These are phyloP conservation scores for Palloptera scutellata DNA, from an alignment of 2,888 invertebrate genomes.

Conservation along the genomic window DNA sequence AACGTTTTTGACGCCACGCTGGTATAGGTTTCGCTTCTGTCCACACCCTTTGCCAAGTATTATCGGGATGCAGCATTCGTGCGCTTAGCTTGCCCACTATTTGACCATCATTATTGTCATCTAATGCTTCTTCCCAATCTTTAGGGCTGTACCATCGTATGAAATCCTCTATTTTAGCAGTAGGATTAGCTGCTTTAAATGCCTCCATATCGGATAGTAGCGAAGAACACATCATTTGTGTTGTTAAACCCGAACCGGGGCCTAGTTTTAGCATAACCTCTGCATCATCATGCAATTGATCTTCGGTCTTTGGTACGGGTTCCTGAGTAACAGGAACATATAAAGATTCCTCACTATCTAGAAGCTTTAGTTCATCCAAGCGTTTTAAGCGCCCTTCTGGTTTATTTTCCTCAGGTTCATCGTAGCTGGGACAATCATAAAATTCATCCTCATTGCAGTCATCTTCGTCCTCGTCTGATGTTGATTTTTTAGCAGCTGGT, in stretches of 20 bases:
- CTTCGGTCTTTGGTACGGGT: constrained; percentile 96
- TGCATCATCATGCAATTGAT: constrained; percentile 92
- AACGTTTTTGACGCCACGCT: constrained; percentile 84
- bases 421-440: constrained; percentile 77
- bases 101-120: constrained; percentile 36
- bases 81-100: constrained; percentile 77
- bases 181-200: constrained; percentile 98
- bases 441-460: constrained; percentile 72
- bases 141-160: constrained; percentile 98
- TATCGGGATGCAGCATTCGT: constrained; percentile 89
- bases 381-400: constrained; percentile 77
- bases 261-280: constrained; percentile 89
- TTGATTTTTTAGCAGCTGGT: background rate
- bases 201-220: constrained; percentile 97
- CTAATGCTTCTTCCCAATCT: constrained; percentile 80
- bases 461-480: constrained; percentile 15
- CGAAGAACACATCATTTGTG: constrained; percentile 93
- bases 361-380: constrained; percentile 72
- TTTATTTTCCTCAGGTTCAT: constrained; percentile 46
- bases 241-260: constrained; percentile 80
- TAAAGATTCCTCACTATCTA: constrained; percentile 75
- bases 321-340: constrained; percentile 89
- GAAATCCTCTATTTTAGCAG: constrained; percentile 89
- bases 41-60: constrained; percentile 95
- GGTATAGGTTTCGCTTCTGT: constrained; percentile 87